Percentiles rank a stretch among this genome's conserved stretches.
These are phyloP conservation scores for Thalassophryne amazonica DNA, from an alignment of 2,797 vertebrate species.

Conservation along the genomic window DNA sequence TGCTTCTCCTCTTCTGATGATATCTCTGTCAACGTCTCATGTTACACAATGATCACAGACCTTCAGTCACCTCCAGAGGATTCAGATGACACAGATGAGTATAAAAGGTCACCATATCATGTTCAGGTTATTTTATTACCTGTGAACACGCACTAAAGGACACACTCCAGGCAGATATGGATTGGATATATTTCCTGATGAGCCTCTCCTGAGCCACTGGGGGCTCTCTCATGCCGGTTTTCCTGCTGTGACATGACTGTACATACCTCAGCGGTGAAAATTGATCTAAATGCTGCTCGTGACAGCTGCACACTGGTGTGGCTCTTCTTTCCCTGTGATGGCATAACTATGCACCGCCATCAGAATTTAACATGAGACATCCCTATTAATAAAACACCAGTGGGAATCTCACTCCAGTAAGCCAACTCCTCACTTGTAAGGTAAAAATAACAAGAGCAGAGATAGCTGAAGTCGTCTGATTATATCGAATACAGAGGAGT, in stretches of 20 bases:
- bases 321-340: constrained; percentile 52
- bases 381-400: constrained; percentile 54
- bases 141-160: not conserved
- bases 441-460: constrained; percentile 6
- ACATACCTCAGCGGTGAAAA: constrained; percentile 48
- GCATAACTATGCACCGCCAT: constrained; percentile 48
- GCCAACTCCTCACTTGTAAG: constrained; percentile 1
- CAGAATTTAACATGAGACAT: constrained; percentile 38
- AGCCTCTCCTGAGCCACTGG: constrained; percentile 31
- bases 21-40: too few relatives aligned
- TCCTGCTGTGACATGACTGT: constrained; percentile 5
- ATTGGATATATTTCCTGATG: constrained; percentile 6
- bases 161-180: not conserved
- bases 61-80: too few relatives aligned
- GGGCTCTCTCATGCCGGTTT: constrained; percentile 49
- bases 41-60: too few relatives aligned
- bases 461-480: not conserved
- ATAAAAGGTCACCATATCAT: constrained; percentile 19
- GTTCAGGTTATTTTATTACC: not conserved
- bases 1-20: too few relatives aligned
- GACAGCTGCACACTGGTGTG: constrained; percentile 54
- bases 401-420: constrained; percentile 37
- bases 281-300: constrained; percentile 34
- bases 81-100: constrained; percentile 16
- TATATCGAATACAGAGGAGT: not conserved